Evolutionary conservation across 2,888 invertebrate species (phyloP), one percentile per base, ranked within the genome.

Genomic region (Athrips mouffetella): DNA sequence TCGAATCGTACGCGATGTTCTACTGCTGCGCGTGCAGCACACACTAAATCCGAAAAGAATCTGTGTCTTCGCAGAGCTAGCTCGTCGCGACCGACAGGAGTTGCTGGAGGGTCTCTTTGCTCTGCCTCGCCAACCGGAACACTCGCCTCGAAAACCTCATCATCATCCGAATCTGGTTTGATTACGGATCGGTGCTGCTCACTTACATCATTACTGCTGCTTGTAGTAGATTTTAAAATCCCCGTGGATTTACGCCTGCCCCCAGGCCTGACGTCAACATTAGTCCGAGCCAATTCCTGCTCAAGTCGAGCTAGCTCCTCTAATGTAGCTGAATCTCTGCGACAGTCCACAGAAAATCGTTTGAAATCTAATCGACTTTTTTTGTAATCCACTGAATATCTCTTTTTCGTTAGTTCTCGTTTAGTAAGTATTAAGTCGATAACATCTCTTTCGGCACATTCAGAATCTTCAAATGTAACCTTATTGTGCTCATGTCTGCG

Each of bases 71-170:
- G 90, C 61, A 94, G 77, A 55, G 94, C 94, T 60, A 94, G 80
- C 71, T 94, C 94, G 76, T 94, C 94, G 50, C 93, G 91, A 47
- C 94, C 94, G 39, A 94, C 92, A 11, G 94, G 94, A 50, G 94
- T 94, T 48, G 93, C 94, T 40, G 94, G 94, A 57, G 92, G 92
- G 55, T 92, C 91, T 54, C 83, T 85, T 54, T 90, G 89, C n/a
- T 90, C 90, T 47, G 90, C 90, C 33, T 72, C 63, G 49, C 59
- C 76, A 37, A 75, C 73, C 51, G 65, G 61, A 53, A 73, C 62
- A 53, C 72, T 79, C 41, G 83, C 84, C 62, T 90, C 91, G 72
- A 92, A 92, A 10, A 92, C 92, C 57, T 92, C 92, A 65, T 92
- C 92, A 56, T 88, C 86, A 35, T 85, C 85, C n/a, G 80, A 82